Evolutionary conservation across 2,888 invertebrate genomes (phyloP), one percentile per base, ranked within the genome.

Genomic region (Meganola albula): DNA sequence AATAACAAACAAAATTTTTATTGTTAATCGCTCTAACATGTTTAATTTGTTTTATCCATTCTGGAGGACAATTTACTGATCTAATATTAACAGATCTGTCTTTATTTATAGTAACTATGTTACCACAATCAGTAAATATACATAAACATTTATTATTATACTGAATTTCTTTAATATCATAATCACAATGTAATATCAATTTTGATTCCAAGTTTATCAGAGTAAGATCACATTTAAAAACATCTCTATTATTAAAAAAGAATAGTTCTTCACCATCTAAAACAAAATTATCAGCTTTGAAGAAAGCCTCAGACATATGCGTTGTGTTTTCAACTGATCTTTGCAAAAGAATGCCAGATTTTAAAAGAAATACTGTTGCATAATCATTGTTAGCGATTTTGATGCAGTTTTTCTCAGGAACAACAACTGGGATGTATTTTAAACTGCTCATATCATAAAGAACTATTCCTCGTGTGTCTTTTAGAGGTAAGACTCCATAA

Each of bases 1-100:
- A 83, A 37, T 78, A 82, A 38, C 74, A 79, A 2, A 83, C 66
- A 44, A 67, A 80, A 31, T 82, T 82, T 22, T 45, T 66, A 14
- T 74, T 63, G 25, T 82, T 71, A 2, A 80, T 57, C 1, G 66
- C 66, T 40, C 48, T 43, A 4, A 80, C 56, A 35, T 76, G 59
- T 42, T 72, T 74, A 0, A 82, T 70, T 20, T 77, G 76, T 20
- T 58, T 62, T 1, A 74, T 49, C 80, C 80, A 80, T 55, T 77
- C 77, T 1, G 58, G 53, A 0, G 79, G 82, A 25, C 67, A 67
- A 1, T 48, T 56, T 16, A 80, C 54, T 1, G 58, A 34, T 34
- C 65, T 67, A 0, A 61, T 53, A 1, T 32, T 31, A 0, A 65
- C 32, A 2, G 43, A 40, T 10, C 47, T 44, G 11, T 67, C 52